Evolutionary conservation across 1,140 invertebrate species (phyloP).

Genomic region (Linepithema humile): DNA sequence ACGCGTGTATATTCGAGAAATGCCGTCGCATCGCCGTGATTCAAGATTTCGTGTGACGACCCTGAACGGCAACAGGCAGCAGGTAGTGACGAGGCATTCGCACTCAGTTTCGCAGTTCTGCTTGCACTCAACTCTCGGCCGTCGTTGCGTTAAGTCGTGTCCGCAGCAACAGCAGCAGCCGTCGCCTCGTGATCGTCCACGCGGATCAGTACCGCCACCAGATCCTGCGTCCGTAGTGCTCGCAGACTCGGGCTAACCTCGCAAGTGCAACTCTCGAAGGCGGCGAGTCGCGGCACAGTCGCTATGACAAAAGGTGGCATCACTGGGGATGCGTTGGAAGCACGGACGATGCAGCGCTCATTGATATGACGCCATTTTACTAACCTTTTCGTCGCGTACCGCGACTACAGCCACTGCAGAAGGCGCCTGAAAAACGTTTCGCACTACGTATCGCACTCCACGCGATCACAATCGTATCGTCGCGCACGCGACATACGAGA

Average conservation of each 20-base stretch:
- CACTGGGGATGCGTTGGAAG: conserved; percentile 76
- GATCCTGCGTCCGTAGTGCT: background rate
- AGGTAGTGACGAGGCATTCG: conserved; percentile 1
- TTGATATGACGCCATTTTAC: conserved; percentile 85
- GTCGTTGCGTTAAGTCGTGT: background rate
- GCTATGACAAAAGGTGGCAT: conserved; percentile 79
- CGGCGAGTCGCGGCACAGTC: conserved; percentile 12
- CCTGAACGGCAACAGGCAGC: conserved; percentile 39
- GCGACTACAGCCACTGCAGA: conserved; percentile 52
- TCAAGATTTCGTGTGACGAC: conserved; percentile 53
- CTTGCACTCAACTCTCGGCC: background rate
- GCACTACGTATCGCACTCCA: conserved; percentile 25
- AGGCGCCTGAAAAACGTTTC: conserved; percentile 36
- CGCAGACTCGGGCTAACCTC: conserved; percentile 69
- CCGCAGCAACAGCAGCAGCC: background rate
- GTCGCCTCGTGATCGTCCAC: background rate
- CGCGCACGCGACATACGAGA: background rate
- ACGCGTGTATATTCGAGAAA: conserved; percentile 62
- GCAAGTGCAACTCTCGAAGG: background rate
- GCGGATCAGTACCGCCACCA: background rate
- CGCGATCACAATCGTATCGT: conserved; percentile 2
- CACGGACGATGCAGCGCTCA: conserved; percentile 73
- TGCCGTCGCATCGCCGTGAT: conserved; percentile 56
- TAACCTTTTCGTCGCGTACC: conserved; percentile 84
- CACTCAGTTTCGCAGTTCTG: conserved; percentile 12